Base-by-base conservation (phyloP, 1,140 invertebrate species). In the Diorhabda carinulata region DNA sequence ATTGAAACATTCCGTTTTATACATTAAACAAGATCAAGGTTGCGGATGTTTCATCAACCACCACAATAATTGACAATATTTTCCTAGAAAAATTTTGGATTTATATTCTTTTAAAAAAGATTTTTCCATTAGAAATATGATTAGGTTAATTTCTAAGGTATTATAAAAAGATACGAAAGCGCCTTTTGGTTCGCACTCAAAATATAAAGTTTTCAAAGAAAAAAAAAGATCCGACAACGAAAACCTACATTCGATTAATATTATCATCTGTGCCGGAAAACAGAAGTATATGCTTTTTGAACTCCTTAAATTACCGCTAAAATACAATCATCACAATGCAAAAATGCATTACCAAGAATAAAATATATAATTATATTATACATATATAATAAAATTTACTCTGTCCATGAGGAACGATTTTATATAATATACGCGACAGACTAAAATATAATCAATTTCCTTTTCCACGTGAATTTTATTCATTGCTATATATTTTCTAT, bases 331-430 rank as follows among this genome's bases (percentile, higher is more conserved):
- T 89, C 87, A 89, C 88, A 88, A 89, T 87, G 88, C 88, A 89
- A 89, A 74, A 86, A 86, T 88, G 88, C 87, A 88, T 89, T 86
- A 87, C 87, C 87, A 88, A 87, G 85, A 88, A 89, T 89, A 89
- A 88, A 89, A 89, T 89, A 90, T 88, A 88, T 86, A 86, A 84
- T 88, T 88, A 89, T 85, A 84, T 85, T 82, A 77, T 84, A 88
- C 87, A 88, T 86, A 25, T 25, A 87, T 87, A 84, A 86, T 86
- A 85, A 84, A 85, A 83, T 82, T 83, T 82, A 85, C 83, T 84
- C 82, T 57, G 80, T 74, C 76, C 77, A 77, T 77, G 77, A 81
- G 78, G 78, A 74, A 73, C 69, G 78, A 77, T 80, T 66, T 69
- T 70, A 42, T 25, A 25, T 25, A 25, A 5, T 41, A 63, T 47